These are phyloP conservation scores for Saccostrea glomerata DNA, from an alignment of 1,140 invertebrate species.

Conservation along the genomic window DNA sequence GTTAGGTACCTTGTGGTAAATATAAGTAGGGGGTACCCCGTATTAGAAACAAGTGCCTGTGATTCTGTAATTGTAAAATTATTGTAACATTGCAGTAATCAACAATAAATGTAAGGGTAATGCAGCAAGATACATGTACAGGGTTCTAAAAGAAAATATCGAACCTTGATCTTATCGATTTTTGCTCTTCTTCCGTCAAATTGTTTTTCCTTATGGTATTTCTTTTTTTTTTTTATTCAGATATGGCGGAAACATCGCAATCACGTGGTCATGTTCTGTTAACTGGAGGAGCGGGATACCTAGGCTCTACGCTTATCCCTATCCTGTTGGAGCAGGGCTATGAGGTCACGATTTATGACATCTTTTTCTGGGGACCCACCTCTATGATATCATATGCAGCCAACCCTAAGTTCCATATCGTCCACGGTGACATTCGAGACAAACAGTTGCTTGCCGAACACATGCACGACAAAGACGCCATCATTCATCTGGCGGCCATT, in stretches of 20 bases:
- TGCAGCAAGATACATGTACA: too few species aligned
- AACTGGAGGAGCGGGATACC: conserved; percentile 73
- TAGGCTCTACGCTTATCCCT: conserved; percentile 70
- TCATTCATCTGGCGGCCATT: conserved; percentile 73
- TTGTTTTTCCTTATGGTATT: too few species aligned
- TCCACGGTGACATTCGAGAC: conserved; percentile 68
- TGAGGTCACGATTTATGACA: conserved; percentile 72
- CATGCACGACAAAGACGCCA: conserved; percentile 64
- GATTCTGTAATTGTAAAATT: too few species aligned
- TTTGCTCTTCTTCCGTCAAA: too few species aligned
- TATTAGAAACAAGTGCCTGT: too few species aligned
- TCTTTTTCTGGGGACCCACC: conserved; percentile 69
- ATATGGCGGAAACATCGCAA: not conserved
- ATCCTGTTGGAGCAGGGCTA: conserved; percentile 70
- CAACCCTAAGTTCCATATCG: conserved; percentile 64
- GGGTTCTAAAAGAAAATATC: too few species aligned
- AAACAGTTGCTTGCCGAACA: conserved; percentile 58
- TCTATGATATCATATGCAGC: conserved; percentile 63
- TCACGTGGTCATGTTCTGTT: conserved; percentile 57
- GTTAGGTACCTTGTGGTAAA: too few species aligned
- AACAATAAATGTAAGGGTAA: too few species aligned
- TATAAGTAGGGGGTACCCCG: too few species aligned
- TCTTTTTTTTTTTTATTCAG: not conserved
- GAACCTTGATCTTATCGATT: too few species aligned
- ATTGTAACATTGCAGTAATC: too few species aligned